These are phyloP conservation scores for Allygus modestus DNA, from an alignment of 2,888 invertebrate species.

Conservation along the genomic window DNA sequence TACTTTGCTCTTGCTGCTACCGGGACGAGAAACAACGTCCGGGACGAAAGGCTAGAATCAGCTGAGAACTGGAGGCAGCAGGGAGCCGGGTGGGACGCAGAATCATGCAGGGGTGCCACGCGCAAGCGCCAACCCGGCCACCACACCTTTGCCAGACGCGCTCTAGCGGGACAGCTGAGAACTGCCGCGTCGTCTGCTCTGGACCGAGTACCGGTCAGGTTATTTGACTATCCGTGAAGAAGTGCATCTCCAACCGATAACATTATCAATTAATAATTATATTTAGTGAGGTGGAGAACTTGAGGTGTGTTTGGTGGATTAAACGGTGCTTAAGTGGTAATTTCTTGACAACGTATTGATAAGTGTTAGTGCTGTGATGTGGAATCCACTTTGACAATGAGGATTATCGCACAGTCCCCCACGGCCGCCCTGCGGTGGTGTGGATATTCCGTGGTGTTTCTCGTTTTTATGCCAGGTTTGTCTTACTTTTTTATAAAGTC, in stretches of 20 bases:
- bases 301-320: neutral
- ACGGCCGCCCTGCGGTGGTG: neutral
- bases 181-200: neutral
- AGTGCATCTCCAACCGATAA: neutral
- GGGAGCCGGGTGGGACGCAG: neutral
- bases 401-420: neutral
- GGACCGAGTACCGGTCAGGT: neutral
- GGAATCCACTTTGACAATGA: neutral
- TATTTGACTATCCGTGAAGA: neutral
- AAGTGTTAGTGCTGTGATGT: constrained; percentile 1
- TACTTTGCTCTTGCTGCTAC: too few species aligned
- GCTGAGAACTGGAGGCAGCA: neutral
- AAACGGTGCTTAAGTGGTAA: too few species aligned
- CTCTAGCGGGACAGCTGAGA: neutral
- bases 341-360: too few species aligned
- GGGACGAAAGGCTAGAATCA: neutral
- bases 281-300: neutral
- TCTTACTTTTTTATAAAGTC: neutral
- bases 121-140: constrained; percentile 1
- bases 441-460: neutral
- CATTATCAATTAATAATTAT: neutral
- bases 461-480: neutral
- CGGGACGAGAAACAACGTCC: neutral
- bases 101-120: neutral
- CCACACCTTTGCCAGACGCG: constrained; percentile 27